Evolutionary conservation across 2,888 invertebrate species (phyloP).

Genomic region (Antheraea yamamai): DNA sequence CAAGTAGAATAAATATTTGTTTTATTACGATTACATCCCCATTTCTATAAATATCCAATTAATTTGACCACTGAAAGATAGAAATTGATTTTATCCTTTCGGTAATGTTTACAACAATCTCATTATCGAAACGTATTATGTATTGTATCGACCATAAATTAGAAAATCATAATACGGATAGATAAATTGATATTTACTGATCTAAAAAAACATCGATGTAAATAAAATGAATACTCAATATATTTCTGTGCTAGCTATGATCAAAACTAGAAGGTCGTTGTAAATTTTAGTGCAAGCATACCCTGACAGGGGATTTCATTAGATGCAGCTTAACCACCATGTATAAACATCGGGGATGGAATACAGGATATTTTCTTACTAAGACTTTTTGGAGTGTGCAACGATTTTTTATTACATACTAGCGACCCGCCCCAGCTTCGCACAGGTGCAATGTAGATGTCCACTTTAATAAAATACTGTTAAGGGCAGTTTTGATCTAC

Average conservation of each 20-base stretch:
- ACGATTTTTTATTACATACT: constrained; percentile 63
- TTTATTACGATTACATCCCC: no score
- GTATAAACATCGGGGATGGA: constrained; percentile 77
- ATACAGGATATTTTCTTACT: constrained; percentile 72
- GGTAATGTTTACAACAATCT: neutral
- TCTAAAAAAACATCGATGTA: neutral
- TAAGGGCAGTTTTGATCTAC: no score
- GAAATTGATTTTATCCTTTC: neutral
- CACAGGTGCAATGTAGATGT: no score
- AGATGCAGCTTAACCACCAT: constrained; percentile 80
- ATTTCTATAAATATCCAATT: no score
- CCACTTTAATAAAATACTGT: no score
- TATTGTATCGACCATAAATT: no score
- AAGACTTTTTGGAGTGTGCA: constrained; percentile 64
- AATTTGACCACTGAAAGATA: no score
- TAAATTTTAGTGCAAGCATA: constrained; percentile 69
- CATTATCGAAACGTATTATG: no score
- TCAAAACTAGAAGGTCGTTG: constrained; percentile 45
- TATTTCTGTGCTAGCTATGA: constrained; percentile 23
- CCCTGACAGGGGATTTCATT: constrained; percentile 81
- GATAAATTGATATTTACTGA: neutral
- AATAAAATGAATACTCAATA: neutral
- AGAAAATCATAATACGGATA: neutral
- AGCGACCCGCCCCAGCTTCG: no score
- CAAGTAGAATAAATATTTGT: no score